Evolutionary conservation across 2,888 invertebrate genomes (phyloP).

Genomic region (Drepanosiphum platanoidis): DNA sequence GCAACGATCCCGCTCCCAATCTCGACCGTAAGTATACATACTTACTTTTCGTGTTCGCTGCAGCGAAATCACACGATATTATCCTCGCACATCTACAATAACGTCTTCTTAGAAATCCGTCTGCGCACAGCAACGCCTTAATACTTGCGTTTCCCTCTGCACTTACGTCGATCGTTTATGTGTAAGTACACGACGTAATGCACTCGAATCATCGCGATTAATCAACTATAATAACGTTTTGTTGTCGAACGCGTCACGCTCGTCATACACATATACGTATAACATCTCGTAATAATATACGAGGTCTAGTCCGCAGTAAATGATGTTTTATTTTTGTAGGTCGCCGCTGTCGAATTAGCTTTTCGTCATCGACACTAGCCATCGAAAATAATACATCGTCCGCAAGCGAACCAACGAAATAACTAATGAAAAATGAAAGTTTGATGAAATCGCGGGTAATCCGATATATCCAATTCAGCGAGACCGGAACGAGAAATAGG

Average conservation of each 20-base stretch:
- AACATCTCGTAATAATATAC: neutral
- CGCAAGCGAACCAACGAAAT: no score
- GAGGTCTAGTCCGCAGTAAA: neutral
- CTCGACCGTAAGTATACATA: neutral
- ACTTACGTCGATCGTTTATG: no score
- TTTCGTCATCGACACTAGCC: neutral
- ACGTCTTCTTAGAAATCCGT: neutral
- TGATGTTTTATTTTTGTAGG: neutral
- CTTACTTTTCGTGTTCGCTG: neutral
- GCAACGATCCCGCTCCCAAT: neutral
- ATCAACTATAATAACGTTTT: neutral
- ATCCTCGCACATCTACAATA: neutral
- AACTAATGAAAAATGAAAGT: no score
- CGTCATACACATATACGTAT: no score
- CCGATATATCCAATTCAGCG: no score
- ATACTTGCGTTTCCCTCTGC: no score
- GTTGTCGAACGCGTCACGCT: neutral
- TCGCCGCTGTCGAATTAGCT: neutral
- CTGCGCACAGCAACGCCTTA: neutral
- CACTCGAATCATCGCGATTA: neutral
- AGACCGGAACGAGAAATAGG: no score
- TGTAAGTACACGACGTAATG: neutral
- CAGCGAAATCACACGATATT: neutral
- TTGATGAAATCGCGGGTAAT: no score
- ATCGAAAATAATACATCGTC: no score